Base-by-base conservation (phyloP, 2,888 invertebrate species). In the Thecocarcelia acutangulata region DNA sequence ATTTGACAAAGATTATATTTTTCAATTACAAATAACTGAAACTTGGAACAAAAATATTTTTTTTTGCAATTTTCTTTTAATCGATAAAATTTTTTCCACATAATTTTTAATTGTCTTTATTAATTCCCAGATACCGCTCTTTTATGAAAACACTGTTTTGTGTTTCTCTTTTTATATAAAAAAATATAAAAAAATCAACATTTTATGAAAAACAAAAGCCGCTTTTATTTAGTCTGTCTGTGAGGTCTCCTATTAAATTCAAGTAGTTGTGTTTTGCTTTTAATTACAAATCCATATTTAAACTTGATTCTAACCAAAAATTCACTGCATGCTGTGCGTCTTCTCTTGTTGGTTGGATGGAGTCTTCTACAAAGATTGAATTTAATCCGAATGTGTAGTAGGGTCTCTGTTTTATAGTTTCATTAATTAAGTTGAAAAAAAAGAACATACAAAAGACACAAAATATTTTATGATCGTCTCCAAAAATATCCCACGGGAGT, bases 401-500 rank as follows among this genome's bases (percentile, higher is more conserved):
- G 61, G 54, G 61, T 54, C 59, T 75, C 72, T 66, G 59, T 78
- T 82, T 82, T 82, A 82, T 78, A 59, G 78, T 78, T 82, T 78
- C 61, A 74, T 82, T 78, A 82, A 82, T 82, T 82, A 82, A 78
- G 78, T 77, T 73, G 72, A 54, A 33, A 11, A 28, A 44, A 24
- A n/a, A 48, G 42, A 66, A 59, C 24, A 61, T 70, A 64, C 48
- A 52, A 70, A 17, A 50, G 28, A 13, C 33, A 42, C 5, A 13
- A 37, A 44, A 50, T 37, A 52, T 21, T 74, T 74, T 78, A 78
- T 59, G 74, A 78, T 66, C 66, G 66, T 77, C 56, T 73, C 58
- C 50, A 44, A 70, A 68, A 78, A 79, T 24, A 73, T 79, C 78
- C 72, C 78, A 74, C 80, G 77, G 40, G 61, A 46, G 72, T 63